Conservation (phyloP, 2,113 vertebrate species). For the Boleophthalmus pectinirostris region DNA sequence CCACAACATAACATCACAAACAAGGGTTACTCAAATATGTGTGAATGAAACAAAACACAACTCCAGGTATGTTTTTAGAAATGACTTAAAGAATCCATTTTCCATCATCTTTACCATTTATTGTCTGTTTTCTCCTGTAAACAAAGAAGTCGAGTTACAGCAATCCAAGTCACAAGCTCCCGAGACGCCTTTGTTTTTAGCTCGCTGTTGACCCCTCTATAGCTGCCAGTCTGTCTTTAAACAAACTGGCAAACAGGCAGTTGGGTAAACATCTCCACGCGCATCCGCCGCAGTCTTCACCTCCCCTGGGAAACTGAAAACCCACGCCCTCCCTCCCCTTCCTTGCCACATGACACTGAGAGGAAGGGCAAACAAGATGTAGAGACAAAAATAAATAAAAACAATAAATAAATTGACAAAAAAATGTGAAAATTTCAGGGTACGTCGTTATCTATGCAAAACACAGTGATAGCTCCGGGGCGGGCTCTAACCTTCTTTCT, state of each 20-base stretch:
- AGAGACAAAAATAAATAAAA: background rate
- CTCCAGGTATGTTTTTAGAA: too few relatives aligned
- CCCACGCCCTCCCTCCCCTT: slow-evolving; percentile 41
- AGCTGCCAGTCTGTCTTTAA: slow-evolving; percentile 38
- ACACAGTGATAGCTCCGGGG: slow-evolving; percentile 55
- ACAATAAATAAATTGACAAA: background rate
- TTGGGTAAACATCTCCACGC: slow-evolving; percentile 49
- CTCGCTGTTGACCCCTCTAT: slow-evolving; percentile 41
- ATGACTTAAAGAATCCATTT: too few relatives aligned
- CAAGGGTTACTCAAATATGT: too few relatives aligned
- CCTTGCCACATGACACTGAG: slow-evolving; percentile 18
- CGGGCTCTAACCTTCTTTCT: slow-evolving; percentile 15
- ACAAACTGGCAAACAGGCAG: slow-evolving; percentile 40
- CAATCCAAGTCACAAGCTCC: slow-evolving; percentile 3
- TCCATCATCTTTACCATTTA: background rate
- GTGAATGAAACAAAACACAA: too few relatives aligned
- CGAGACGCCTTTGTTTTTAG: slow-evolving; percentile 42
- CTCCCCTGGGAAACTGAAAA: slow-evolving; percentile 37
- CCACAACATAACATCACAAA: too few relatives aligned
- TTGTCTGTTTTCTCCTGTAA: background rate
- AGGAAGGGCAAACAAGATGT: slow-evolving; percentile 5
- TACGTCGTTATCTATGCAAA: slow-evolving; percentile 59
- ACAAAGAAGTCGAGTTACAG: background rate
- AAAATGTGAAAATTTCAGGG: slow-evolving; percentile 15
- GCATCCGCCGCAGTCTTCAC: slow-evolving; percentile 19